These are phyloP conservation scores for Colletes latitarsis DNA, from an alignment of 1,140 invertebrate species.

Conservation along the genomic window DNA sequence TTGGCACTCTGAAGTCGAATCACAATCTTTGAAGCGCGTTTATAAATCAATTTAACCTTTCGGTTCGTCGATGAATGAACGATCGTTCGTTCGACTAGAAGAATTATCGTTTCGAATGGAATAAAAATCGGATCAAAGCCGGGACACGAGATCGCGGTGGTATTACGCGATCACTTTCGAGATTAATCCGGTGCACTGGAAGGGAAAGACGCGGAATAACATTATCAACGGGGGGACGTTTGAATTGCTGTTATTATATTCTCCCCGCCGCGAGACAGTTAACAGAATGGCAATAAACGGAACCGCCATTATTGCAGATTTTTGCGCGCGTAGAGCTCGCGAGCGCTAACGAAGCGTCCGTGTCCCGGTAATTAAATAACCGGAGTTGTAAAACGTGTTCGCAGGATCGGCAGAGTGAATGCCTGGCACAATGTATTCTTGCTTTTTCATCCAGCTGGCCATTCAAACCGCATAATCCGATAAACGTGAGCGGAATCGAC, in stretches of 20 bases:
- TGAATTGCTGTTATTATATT: constrained; percentile 24
- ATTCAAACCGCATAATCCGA: constrained; percentile 56
- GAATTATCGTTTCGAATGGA: background rate
- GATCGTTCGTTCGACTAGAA: too few relatives aligned
- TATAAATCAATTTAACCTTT: too few relatives aligned
- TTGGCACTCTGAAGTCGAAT: too few relatives aligned
- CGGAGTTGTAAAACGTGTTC: constrained; percentile 55
- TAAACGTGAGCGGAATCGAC: constrained; percentile 60
- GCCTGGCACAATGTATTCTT: constrained; percentile 19
- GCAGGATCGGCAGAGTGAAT: constrained; percentile 24
- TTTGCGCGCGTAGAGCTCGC: constrained; percentile 29
- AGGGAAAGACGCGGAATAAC: background rate
- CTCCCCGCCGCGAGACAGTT: constrained; percentile 13
- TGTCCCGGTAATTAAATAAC: constrained; percentile 54
- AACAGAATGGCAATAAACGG: constrained; percentile 45
- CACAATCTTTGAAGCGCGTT: too few relatives aligned
- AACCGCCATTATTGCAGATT: constrained; percentile 44
- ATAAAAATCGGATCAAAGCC: background rate
- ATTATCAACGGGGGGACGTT: background rate
- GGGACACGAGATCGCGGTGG: too few relatives aligned
- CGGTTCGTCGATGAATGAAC: too few relatives aligned
- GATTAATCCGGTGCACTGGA: background rate
- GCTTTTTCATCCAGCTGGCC: constrained; percentile 24
- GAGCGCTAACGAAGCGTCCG: constrained; percentile 40
- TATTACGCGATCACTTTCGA: constrained; percentile 7